Evolutionary conservation across 2,888 invertebrate genomes (phyloP).

Genomic region (Papilio elwesi): DNA sequence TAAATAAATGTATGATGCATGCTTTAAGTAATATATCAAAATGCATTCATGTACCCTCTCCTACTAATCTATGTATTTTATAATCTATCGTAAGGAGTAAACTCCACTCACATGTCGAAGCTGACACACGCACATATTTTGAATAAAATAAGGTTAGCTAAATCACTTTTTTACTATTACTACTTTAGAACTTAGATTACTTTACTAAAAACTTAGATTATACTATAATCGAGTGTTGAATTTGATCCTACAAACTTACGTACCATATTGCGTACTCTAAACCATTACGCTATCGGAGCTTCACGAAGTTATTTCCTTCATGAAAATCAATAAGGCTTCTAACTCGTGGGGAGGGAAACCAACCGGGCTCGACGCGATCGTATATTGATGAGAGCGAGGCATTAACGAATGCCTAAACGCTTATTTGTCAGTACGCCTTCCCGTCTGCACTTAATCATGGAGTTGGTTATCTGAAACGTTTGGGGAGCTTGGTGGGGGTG

Average conservation of each 20-base stretch:
- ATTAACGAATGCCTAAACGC: slow-evolving; percentile 83
- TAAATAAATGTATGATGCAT: too few species aligned
- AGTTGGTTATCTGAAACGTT: slow-evolving; percentile 67
- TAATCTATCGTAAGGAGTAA: too few species aligned
- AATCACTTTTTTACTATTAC: too few species aligned
- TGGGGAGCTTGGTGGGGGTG: slow-evolving; percentile 48
- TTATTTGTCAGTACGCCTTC: slow-evolving; percentile 84
- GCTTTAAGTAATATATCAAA: too few species aligned
- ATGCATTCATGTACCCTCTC: too few species aligned
- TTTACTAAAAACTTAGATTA: neutral
- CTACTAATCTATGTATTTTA: too few species aligned
- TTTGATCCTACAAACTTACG: neutral
- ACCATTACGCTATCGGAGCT: too few species aligned
- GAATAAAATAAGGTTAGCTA: too few species aligned
- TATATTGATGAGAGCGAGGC: slow-evolving; percentile 78
- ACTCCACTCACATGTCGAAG: too few species aligned
- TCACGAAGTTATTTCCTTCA: slow-evolving; percentile 7
- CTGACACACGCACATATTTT: too few species aligned
- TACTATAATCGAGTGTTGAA: neutral
- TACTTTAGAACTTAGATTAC: too few species aligned
- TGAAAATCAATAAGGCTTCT: slow-evolving; percentile 33
- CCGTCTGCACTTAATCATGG: slow-evolving; percentile 82
- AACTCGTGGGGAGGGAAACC: neutral
- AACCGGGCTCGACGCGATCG: slow-evolving; percentile 53
- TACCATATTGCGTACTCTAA: neutral